Evolutionary conservation across 2,113 vertebrate species (phyloP).

Genomic region (Corythaixoides concolor): DNA sequence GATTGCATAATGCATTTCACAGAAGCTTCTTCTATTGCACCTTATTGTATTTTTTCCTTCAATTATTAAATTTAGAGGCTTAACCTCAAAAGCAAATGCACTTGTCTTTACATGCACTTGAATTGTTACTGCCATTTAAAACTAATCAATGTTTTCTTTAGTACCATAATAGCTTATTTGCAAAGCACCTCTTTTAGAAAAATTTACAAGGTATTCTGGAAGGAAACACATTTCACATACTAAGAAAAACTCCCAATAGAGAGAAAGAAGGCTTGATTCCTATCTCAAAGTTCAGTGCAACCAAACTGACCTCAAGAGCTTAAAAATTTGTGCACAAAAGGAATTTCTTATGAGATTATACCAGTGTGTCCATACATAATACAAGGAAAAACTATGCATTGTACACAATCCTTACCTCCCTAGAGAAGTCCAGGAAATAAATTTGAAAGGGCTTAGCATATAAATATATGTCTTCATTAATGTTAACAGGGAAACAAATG

Average conservation of each 20-base stretch:
- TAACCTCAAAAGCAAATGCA: conserved; percentile 43
- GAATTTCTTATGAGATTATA: neutral
- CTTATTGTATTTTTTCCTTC: conserved; percentile 44
- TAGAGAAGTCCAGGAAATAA: neutral
- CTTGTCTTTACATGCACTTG: conserved; percentile 56
- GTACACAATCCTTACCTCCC: neutral
- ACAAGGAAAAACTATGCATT: neutral
- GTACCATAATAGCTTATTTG: conserved; percentile 69
- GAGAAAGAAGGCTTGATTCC: neutral
- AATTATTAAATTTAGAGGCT: conserved; percentile 59
- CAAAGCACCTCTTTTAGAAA: conserved; percentile 58
- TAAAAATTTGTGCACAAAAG: neutral
- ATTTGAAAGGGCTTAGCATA: neutral
- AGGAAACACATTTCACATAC: conserved; percentile 14
- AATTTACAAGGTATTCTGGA: neutral
- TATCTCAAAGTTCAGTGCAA: neutral
- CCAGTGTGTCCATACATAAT: neutral
- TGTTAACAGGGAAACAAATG: neutral
- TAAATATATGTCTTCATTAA: neutral
- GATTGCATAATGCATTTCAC: conserved; percentile 7
- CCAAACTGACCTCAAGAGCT: neutral
- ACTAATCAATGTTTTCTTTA: conserved; percentile 73
- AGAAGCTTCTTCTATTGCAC: neutral
- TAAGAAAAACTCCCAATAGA: neutral
- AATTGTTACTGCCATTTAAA: conserved; percentile 69